Base-by-base conservation (phyloP, 2,113 vertebrate species). In the Dryoscopus gambensis region DNA sequence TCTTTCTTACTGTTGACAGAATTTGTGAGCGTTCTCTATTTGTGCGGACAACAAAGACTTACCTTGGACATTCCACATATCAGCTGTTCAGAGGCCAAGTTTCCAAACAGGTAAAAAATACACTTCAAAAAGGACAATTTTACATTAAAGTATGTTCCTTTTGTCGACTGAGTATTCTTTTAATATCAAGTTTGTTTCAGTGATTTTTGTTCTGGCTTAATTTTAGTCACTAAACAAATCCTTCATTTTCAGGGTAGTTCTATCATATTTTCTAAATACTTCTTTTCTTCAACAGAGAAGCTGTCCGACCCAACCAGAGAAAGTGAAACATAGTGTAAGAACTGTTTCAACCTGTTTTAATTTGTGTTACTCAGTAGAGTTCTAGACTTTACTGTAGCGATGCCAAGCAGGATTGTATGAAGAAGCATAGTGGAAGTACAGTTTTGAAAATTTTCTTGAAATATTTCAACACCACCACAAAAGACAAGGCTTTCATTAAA, bases 51-150 rank as follows among this genome's bases (percentile, higher is more conserved):
- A 65, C 39, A 71, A 82, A 67, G 57, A 47, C 44, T 49, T 15
- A 60, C 24, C 65, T 71, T 1, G 0, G 47, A 25, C 57, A 76
- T 31, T 68, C 9, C 40, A 49, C 0, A 0, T 4, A 87, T 10
- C 53, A 73, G 63, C 37, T 63, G 25, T 33, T 79, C 33, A 79
- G 35, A 79, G 14, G 37, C n/a, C 53, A 70, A 20, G 25, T 55
- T 93, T 80, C 24, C 39, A 77, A 83, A 49, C 2, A 78, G 42
- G 7, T 50, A 7, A 59, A 50, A 84, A 68, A 27, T 10, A 28
- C 5, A n/a, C 33, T 79, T 84, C 37, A 52, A 84, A 91, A 71
- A 7, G 8, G 46, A 52, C 37, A 73, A 65, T 27, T 67, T 80
- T 15, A 69, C 8, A 27, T 39, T 35, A 19, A 55, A 31, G 3